Base-by-base conservation (phyloP, 2,113 vertebrate species). In the Hyla sarda region DNA sequence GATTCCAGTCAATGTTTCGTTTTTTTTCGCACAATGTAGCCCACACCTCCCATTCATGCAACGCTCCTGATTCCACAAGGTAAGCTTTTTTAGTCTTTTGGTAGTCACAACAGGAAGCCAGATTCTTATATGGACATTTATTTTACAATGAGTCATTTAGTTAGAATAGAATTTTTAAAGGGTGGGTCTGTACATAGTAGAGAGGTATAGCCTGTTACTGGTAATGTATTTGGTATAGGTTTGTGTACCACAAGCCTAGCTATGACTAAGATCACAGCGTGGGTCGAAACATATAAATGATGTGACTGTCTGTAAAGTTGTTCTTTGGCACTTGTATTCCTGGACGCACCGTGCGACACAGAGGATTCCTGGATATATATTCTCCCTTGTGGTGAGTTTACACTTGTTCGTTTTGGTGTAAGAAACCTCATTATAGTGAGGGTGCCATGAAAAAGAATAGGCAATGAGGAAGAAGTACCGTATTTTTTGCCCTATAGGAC, bases 1-100 rank as follows among this genome's bases (percentile, higher is more conserved):
- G 74, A 75, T 84, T 62, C 83, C 83, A 84, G 83, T 84, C 76
- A 84, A 60, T 56, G 47, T 45, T 41, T 16, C 17, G 30, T 56
- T 41, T 41, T 48, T n/a, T 60, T 54, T 45, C 30, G 62, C 52
- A 28, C 45, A 14, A n/a, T 58, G 7, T 25, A 48, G 8, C 37
- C 34, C 30, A 45, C 82, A 25, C 69, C 37, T 56, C 82, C 48
- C 52, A 37, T 74, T 73, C 48, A 60, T 58, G 47, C 28, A 32
- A 5, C 14, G 14, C 82, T 62, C 47, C 1, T 50, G 9, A 12
- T 23, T 13, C 12, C 21, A 47, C 32, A 76, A 84, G 72, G 73
- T 84, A 77, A 77, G 54, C 45, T 11, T 32, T 45, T 30, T 28
- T 32, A 8, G 30, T 21, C 19, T 45, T 47, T 10, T 50, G 4